Base-by-base conservation (phyloP, 1,140 invertebrate species). In the Lordiphosa collinella region DNA sequence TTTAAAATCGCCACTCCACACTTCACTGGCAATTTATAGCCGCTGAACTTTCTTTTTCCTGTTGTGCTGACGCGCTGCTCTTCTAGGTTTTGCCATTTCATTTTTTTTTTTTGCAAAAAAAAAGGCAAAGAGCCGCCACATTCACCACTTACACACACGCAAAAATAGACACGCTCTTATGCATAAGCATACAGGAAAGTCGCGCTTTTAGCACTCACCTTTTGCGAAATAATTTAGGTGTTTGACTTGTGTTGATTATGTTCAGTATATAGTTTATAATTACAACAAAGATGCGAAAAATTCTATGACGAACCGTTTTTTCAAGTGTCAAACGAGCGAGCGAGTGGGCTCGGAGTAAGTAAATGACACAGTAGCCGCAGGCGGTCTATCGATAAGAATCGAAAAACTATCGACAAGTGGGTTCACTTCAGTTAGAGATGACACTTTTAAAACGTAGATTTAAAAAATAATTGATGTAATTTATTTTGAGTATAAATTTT, bases 51-150 rank as follows among this genome's bases (percentile, higher is more conserved):
- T 84, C 78, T 85, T 84, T 84, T 84, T 51, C 12, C 8, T 13
- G n/a, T 36, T 37, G 7, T 84, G 78, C 78, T 69, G 63, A 78
- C 72, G 78, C 78, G 18, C 18, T 22, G 6, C 69, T 59, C 79
- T 84, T 85, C 78, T 85, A 84, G 79, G 65, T 62, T 82, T 84
- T 84, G 68, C 73, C 73, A 84, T 84, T 70, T 68, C 44, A 22
- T 55, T 60, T 61, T 56, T 60, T 55, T 60, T 61, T 56, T 60
- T 51, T 46, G 67, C 63, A 60, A 55, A 31, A 41, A 38, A 59
- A 53, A 32, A 65, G 66, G 44, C 41, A 70, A 35, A 46, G 58
- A 44, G 60, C 44, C 61, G 67, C 57, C 67, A 70, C 63, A 70
- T 62, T 67, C 48, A 62, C 36, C 62, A 66, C 61, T 18, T 22